Evolutionary conservation across 2,888 invertebrate species (phyloP), one percentile per base, ranked within the genome.

Genomic region (Elysia crispata): DNA sequence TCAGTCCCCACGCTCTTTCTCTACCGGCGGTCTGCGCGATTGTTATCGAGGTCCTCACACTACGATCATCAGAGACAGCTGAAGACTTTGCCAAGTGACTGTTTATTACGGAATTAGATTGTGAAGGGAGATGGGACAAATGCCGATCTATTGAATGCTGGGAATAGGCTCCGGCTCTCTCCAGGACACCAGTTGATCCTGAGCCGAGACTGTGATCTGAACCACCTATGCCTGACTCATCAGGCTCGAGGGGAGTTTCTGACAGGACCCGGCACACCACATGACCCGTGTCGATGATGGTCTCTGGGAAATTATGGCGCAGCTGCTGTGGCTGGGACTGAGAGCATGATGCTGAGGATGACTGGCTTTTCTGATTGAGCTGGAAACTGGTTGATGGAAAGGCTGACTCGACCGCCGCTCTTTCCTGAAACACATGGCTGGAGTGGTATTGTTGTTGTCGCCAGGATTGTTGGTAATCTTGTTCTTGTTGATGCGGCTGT

Each of bases 201-300:
- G 75, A 75, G n/a, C 75, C 75, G 1, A 75, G 20, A 31, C 75
- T 75, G 20, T 75, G 25, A n/a, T 75, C 75, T 20, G 75, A 75
- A 3, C 25, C 60, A 15, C 75, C 75, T 13, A 75, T 75, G 1
- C 75, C 75, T 15, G 60, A 60, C 49, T 75, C 75, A n/a, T 75
- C 75, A 18, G 75, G 75, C 30, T 75, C 75, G 31, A 60, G n/a
- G 18, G 75, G 75, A 1, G 31, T 30, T n/a, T 75, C 75, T 13
- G 75, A 75, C 1, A 75, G 33, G 1, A 75, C 60, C n/a, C 75
- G 57, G 60, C 75, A 75, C 57, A 33, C 11, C 8, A 75, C 75
- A 60, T 75, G 60, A 31, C 75, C 75, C 18, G 75, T 75, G 30
- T 75, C 75, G 18, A 75, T 75, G 28, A 75, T 75, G 25, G 75